Evolutionary conservation across 2,797 vertebrate species (phyloP).

Genomic region (Aldrovandia affinis): DNA sequence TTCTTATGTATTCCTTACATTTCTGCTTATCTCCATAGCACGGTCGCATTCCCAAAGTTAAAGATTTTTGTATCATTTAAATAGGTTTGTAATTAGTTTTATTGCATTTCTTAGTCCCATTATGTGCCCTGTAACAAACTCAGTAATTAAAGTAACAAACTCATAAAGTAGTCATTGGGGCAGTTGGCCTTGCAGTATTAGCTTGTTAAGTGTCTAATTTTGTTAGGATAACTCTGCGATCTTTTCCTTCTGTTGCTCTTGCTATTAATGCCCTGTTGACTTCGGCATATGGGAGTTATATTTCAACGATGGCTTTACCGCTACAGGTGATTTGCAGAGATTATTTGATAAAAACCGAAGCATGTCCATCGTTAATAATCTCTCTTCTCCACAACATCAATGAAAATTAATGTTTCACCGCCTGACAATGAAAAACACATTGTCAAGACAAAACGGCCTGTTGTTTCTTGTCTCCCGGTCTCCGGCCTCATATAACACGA

Average conservation of each 20-base stretch:
- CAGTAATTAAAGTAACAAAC: slow-evolving; percentile 93
- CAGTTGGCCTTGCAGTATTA: slow-evolving; percentile 80
- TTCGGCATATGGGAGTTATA: slow-evolving; percentile 10
- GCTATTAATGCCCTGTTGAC: slow-evolving; percentile 7
- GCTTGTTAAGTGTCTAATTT: slow-evolving; percentile 74
- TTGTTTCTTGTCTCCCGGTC: slow-evolving; percentile 62
- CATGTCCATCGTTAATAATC: slow-evolving; percentile 45
- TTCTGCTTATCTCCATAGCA: slow-evolving; percentile 49
- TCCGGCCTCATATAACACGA: slow-evolving; percentile 74
- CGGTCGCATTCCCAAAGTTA: slow-evolving; percentile 70
- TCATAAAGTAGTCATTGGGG: slow-evolving; percentile 82
- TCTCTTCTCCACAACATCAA: slow-evolving; percentile 66
- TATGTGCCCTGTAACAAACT: slow-evolving; percentile 89
- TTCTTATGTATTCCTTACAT: neutral
- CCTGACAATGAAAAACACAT: slow-evolving; percentile 71
- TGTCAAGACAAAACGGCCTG: slow-evolving; percentile 66
- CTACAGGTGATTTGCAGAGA: slow-evolving; percentile 69
- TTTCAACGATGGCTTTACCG: slow-evolving; percentile 70
- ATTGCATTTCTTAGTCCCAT: slow-evolving; percentile 89
- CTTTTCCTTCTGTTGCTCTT: slow-evolving; percentile 20
- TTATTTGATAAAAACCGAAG: slow-evolving; percentile 56
- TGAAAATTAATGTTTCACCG: slow-evolving; percentile 73
- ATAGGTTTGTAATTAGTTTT: slow-evolving; percentile 88
- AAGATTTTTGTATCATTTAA: slow-evolving; percentile 83
- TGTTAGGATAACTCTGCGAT: slow-evolving; percentile 65